These are phyloP conservation scores for Podarcis raffonei DNA, from an alignment of 2,113 vertebrate genomes.

Conservation along the genomic window DNA sequence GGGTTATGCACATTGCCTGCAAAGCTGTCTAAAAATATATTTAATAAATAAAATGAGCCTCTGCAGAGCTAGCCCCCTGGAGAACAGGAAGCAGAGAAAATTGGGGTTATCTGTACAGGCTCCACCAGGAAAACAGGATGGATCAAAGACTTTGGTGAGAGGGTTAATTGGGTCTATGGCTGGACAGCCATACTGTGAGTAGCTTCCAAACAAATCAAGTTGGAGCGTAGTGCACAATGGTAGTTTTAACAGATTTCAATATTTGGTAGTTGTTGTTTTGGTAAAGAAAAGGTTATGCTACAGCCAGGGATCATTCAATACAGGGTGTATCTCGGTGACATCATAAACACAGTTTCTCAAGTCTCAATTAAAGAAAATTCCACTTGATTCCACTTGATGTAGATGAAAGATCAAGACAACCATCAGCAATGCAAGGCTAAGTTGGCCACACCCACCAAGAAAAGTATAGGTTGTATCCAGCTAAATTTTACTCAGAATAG, in stretches of 20 bases:
- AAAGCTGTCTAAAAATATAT: no score
- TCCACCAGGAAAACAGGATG: background rate
- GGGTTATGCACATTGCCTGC: no score
- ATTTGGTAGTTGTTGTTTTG: no score
- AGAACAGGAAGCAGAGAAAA: background rate
- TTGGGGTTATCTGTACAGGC: background rate
- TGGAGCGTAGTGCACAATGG: no score
- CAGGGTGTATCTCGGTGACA: background rate
- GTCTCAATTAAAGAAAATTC: background rate
- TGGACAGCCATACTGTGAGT: background rate
- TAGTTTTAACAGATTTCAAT: no score
- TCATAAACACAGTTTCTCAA: background rate
- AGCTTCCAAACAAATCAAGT: background rate
- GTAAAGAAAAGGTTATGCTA: no score
- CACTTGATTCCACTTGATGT: background rate
- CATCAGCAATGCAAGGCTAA: background rate
- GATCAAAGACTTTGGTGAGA: background rate
- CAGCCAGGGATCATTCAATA: background rate
- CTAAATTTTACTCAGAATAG: no score
- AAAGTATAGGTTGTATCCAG: background rate
- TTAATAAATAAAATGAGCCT: background rate
- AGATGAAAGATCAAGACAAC: background rate
- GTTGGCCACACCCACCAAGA: background rate
- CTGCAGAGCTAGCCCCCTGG: background rate
- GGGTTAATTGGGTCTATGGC: background rate